Evolutionary conservation across 37 sponge, comb jelly and placozoan genomes (phyloP), one percentile per base, ranked within the genome.

Genomic region (Cliona cf. orientalis): DNA sequence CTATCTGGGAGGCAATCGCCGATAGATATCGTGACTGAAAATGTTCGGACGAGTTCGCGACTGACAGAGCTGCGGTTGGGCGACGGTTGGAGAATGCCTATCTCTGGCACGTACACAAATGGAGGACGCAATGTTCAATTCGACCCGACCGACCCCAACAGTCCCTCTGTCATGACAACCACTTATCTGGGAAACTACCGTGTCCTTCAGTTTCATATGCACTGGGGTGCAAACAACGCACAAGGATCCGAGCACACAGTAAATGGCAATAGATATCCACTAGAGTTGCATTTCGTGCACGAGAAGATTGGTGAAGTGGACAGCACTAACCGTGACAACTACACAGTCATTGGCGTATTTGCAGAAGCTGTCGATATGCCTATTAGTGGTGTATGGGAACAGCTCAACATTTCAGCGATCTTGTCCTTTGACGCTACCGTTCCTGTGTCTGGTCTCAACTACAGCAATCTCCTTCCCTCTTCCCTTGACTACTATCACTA

Each of bases 261-360:
- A 0, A 44, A 84, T 40, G 69, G 76, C 1, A 57, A 3, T 2
- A 58, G 66, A 35, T 56, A 53, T 43, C 74, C 6, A 21, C 41
- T 55, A 0, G 89, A 89, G 61, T 40, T 83, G 14, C 89, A 89
- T 68, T 83, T 89, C 66, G 89, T 89, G 26, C 64, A 71, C 57
- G 35, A 6, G 34, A 70, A 71, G 41, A 12, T 9, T 2, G 69
- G 66, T 0, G 28, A 40, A 2, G 12, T 1, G 3, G 57, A 49
- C 29, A 5, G 29, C 3, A 63, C 75, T 1, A 45, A 5, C 11
- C 42, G 69, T 0, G 77, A 81, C 44, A 17, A 40, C 0, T 42
- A 62, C 39, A 14, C 56, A 42, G 88, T 88, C 0, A 0, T 88
- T 23, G 88, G 83, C 2, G 88, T 88, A 0, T 29, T 88, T 3